These are phyloP conservation scores for Atrichornis clamosus DNA, from an alignment of 2,113 vertebrate genomes.

Conservation along the genomic window DNA sequence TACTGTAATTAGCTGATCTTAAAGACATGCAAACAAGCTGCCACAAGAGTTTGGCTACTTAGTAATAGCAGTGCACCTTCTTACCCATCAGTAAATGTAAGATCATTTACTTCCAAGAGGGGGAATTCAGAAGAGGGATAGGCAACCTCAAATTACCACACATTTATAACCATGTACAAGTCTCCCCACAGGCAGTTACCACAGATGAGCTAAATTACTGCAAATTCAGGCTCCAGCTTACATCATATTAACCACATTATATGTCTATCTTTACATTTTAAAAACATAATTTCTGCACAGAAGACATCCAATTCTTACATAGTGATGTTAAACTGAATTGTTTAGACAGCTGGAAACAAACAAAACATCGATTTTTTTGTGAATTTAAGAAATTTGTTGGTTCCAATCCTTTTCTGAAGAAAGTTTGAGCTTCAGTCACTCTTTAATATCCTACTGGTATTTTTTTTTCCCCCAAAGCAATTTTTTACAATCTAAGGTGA, in stretches of 20 bases:
- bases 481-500: background rate
- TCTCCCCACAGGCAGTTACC: constrained; percentile 61
- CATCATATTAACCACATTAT: constrained; percentile 12
- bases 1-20: constrained; percentile 27
- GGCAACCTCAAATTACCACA: constrained; percentile 68
- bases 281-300: constrained; percentile 6
- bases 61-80: constrained; percentile 35
- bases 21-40: constrained; percentile 41
- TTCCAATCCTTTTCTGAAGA: background rate
- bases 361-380: background rate
- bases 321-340: background rate
- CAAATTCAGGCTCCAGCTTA: constrained; percentile 32
- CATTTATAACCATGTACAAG: constrained; percentile 50
- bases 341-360: background rate
- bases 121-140: constrained; percentile 66
- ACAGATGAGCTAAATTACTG: constrained; percentile 57
- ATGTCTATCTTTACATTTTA: constrained; percentile 25
- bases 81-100: constrained; percentile 41
- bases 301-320: background rate
- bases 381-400: background rate
- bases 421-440: background rate
- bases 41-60: constrained; percentile 49
- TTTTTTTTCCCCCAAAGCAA: background rate
- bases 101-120: constrained; percentile 56
- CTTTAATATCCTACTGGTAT: background rate